A percentile compares a stretch with the other conserved stretches of the same genome.
Evolutionary conservation across 2,797 vertebrate genomes (phyloP).

Genomic region (Perodicticus potto): DNA sequence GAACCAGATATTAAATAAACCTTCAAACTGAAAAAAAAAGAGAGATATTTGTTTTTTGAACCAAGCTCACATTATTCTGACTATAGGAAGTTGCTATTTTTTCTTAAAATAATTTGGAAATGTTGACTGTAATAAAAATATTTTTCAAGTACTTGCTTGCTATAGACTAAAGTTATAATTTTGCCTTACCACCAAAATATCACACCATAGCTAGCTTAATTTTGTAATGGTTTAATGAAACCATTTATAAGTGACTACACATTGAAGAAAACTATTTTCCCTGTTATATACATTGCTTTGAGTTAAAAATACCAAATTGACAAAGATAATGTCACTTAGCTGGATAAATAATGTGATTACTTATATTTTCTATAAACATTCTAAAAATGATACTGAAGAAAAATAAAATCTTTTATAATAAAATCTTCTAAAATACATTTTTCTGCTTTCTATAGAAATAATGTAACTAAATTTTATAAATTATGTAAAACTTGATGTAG

Average conservation of each 20-base stretch:
- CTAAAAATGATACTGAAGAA: slow-evolving; percentile 58
- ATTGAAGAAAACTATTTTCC: slow-evolving; percentile 41
- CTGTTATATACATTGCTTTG: slow-evolving; percentile 39
- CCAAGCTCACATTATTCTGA: slow-evolving; percentile 31
- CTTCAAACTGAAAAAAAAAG: background rate
- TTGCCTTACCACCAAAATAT: slow-evolving; percentile 35
- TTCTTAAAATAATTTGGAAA: slow-evolving; percentile 58
- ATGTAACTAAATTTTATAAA: slow-evolving; percentile 52
- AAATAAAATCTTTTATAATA: slow-evolving; percentile 53
- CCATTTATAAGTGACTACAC: slow-evolving; percentile 10
- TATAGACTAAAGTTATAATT: slow-evolving; percentile 11
- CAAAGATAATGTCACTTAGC: slow-evolving; percentile 6
- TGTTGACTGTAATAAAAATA: background rate
- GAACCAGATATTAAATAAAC: slow-evolving; percentile 41
- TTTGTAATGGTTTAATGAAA: slow-evolving; percentile 36
- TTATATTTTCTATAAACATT: slow-evolving; percentile 47
- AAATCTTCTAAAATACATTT: slow-evolving; percentile 43
- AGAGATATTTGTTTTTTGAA: slow-evolving; percentile 19
- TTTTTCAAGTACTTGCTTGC: slow-evolving; percentile 1
- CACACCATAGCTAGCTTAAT: background rate
- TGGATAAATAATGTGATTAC: slow-evolving; percentile 1
- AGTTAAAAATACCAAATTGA: slow-evolving; percentile 58
- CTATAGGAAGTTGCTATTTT: slow-evolving; percentile 35
- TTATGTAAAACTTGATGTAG: slow-evolving; percentile 27
- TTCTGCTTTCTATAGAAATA: slow-evolving; percentile 58